Evolutionary conservation across 2,797 vertebrate genomes (phyloP), one percentile per base, ranked within the genome.

Genomic region (Enteromius argenteus): DNA sequence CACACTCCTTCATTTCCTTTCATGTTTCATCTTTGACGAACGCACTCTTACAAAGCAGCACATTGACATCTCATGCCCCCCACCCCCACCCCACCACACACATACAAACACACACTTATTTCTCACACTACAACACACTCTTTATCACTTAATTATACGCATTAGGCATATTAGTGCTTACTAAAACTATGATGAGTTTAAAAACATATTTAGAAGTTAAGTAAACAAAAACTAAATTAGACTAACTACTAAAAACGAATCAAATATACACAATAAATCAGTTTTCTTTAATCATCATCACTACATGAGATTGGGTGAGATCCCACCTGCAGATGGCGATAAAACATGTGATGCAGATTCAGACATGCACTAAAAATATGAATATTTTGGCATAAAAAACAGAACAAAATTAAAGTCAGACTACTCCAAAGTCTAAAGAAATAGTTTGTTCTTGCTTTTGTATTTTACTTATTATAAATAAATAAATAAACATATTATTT

Each of bases 1-100:
- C 85, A 79, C 88, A 85, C 85, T 83, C 80, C 77, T 83, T 86
- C 76, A 77, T 83, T 89, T 83, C 83, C 84, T 81, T 87, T 85
- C 82, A 83, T 84, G 81, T 82, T 79, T 86, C 85, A 89, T 79
- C 80, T 64, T 56, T 58, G 79, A 84, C 53, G 79, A 77, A 82
- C 64, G 87, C 78, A 80, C 84, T 88, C 86, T 75, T 64, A 67
- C 30, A 82, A 49, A 30, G 42, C 56, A 53, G 17, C 17, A 83
- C n/a, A 80, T 37, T 85, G 76, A 87, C 81, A 53, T 64, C 73
- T 77, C 77, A 66, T 72, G 85, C 78, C 68, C 58, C 71, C 49
- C 58, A 32, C 1, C n/a, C 37, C 17, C 21, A 53, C 49, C 6
- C 37, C 37, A 39, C 7, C 39, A 42, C 39, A n/a, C 21, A n/a